Base-by-base conservation (phyloP, 2,797 vertebrate species). In the Avahi laniger region DNA sequence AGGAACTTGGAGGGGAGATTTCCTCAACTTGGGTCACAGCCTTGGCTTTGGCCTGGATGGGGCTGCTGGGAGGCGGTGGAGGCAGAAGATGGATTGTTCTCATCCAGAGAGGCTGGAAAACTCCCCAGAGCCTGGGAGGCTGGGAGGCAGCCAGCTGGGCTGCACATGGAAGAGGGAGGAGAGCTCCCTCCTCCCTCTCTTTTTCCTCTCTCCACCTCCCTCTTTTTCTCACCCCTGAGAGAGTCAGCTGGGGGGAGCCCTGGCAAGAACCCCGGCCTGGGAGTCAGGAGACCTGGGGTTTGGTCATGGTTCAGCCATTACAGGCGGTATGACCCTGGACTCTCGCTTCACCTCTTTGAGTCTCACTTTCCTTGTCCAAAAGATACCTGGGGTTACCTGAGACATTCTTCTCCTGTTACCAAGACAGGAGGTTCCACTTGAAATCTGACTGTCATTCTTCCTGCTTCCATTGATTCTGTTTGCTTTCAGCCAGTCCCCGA, bases 141-240 rank as follows among this genome's bases (percentile, higher is more conserved):
- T 91, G 92, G 93, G 96, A 92, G 81, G 52, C 54, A 54, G 95
- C 95, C 97, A 93, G 95, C 61, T 82, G 69, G 67, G 50, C 46
- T 73, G 65, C 38, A 30, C 2, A 20, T 33, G 75, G 79, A 61
- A 38, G 17, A 13, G 43, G 35, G 67, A 43, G 30, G 46, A 18
- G 50, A 5, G 54, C 72, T 26, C 24, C 38, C 80, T 15, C 22
- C 30, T 61, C 48, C 73, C 4, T 61, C 41, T n/a, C 63, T 73
- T 67, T 35, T 38, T 38, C 46, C 48, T 81, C 54, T 85, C 57
- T 43, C 78, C 57, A 22, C 46, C 30, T 54, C n/a, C 18, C 61
- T 7, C 33, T 20, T 63, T 48, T 61, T 70, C 81, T 81, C 46
- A 89, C 11, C 85, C 48, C 88, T 20, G 41, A 69, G 80, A 48